These are phyloP conservation scores for Sipha maydis DNA, from an alignment of 2,888 invertebrate species.

Conservation along the genomic window DNA sequence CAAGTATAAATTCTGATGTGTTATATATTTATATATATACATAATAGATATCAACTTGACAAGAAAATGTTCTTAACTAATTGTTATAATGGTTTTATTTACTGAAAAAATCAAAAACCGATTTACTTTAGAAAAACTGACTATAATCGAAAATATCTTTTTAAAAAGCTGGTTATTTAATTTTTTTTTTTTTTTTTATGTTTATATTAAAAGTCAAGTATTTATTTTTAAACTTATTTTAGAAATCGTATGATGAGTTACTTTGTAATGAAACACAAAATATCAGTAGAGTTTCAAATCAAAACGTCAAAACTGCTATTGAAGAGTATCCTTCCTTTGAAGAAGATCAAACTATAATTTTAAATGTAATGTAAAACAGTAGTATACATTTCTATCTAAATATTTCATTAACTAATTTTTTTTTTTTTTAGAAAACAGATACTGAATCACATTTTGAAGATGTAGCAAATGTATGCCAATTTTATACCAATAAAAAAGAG, in stretches of 20 bases:
- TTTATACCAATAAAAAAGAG: neutral
- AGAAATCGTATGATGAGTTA: slow-evolving; percentile 9
- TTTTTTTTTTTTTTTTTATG: neutral
- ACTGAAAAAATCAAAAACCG: neutral
- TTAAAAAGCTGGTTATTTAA: neutral
- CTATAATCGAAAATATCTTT: neutral
- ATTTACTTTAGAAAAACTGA: neutral
- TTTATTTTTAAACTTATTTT: neutral
- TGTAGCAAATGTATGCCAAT: neutral
- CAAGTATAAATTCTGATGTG: neutral
- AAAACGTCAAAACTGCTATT: neutral
- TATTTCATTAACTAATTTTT: neutral
- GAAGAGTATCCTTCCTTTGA: no score
- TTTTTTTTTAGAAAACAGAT: slow-evolving; percentile 30
- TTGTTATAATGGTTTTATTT: neutral
- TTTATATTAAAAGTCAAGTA: neutral
- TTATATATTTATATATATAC: neutral
- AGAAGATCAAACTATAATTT: no score
- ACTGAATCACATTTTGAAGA: neutral
- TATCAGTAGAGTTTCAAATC: neutral
- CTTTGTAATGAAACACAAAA: neutral
- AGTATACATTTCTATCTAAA: no score
- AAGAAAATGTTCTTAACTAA: neutral
- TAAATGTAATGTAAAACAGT: no score
- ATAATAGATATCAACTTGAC: neutral